These are phyloP conservation scores for Sinocyclocheilus maitianheensis DNA, from an alignment of 2,113 vertebrate genomes.

Conservation along the genomic window DNA sequence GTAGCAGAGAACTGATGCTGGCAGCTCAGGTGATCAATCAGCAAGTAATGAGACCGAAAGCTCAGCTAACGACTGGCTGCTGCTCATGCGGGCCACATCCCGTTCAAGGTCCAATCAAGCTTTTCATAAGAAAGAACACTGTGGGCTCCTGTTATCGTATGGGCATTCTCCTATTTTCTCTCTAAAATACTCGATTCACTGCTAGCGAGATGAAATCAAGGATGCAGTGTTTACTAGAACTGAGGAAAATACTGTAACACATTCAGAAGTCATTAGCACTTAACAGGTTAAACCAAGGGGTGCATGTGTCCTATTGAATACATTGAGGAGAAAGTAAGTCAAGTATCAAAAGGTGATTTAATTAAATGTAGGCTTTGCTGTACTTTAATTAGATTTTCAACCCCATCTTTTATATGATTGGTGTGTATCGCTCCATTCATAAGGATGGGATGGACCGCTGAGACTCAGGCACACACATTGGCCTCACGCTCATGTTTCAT, in stretches of 20 bases:
- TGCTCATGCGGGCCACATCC: constrained; percentile 55
- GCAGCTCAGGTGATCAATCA: constrained; percentile 69
- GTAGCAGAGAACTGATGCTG: constrained; percentile 57
- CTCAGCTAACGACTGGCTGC: constrained; percentile 64
- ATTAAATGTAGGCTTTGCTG: constrained; percentile 63
- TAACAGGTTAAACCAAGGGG: constrained; percentile 58
- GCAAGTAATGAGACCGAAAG: constrained; percentile 64
- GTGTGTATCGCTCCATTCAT: constrained; percentile 59
- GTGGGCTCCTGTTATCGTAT: not conserved
- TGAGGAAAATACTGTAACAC: not conserved
- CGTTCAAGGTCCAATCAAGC: constrained; percentile 68
- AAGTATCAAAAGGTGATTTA: constrained; percentile 66
- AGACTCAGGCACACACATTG: constrained; percentile 38
- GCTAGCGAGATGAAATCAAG: not conserved
- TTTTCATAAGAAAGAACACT: constrained; percentile 49
- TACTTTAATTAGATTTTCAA: constrained; percentile 69
- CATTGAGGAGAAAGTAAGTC: constrained; percentile 59
- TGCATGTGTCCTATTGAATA: constrained; percentile 55
- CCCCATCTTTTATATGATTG: constrained; percentile 57
- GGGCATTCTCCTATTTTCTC: not conserved
- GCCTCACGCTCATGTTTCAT: constrained; percentile 62
- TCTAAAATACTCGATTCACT: not conserved
- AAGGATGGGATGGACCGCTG: constrained; percentile 45
- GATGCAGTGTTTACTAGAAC: not conserved
- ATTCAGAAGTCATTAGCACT: constrained; percentile 10